Evolutionary conservation across 2,888 invertebrate species (phyloP).

Genomic region (Carcina quercana): DNA sequence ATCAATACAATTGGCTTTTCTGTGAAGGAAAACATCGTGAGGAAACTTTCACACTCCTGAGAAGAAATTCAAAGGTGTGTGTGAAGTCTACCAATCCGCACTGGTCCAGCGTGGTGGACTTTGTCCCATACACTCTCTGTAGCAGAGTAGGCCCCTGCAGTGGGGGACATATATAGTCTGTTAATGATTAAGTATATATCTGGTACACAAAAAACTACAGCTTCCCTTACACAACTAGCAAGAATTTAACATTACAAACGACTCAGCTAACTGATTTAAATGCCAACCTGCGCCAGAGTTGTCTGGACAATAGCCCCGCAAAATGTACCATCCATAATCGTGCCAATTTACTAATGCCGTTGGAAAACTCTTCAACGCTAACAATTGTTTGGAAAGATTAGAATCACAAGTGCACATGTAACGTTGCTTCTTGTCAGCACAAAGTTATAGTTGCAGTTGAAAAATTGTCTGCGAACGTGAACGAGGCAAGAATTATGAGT

Average conservation of each 20-base stretch:
- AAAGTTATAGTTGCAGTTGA: neutral
- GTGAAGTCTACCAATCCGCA: too few species aligned
- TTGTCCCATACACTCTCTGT: too few species aligned
- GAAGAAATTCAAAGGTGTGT: too few species aligned
- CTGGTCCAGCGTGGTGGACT: too few species aligned
- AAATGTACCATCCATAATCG: constrained; percentile 4
- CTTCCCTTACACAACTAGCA: too few species aligned
- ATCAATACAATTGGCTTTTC: too few species aligned
- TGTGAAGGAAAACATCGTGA: too few species aligned
- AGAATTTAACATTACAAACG: constrained; percentile 1
- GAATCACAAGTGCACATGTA: neutral
- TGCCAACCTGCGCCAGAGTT: constrained; percentile 8
- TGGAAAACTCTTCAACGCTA: neutral
- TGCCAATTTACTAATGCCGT: neutral
- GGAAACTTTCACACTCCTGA: too few species aligned
- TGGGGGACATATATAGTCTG: too few species aligned
- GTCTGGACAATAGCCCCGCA: constrained; percentile 5
- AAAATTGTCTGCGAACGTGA: neutral
- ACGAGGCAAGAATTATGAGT: neutral
- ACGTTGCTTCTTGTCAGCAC: neutral
- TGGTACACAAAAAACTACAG: too few species aligned
- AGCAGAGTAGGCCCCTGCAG: too few species aligned
- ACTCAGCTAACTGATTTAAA: constrained; percentile 8
- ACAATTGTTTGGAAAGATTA: neutral
- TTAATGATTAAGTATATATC: too few species aligned